Evolutionary conservation across 2,113 vertebrate genomes (phyloP).

Genomic region (Mus musculus): DNA sequence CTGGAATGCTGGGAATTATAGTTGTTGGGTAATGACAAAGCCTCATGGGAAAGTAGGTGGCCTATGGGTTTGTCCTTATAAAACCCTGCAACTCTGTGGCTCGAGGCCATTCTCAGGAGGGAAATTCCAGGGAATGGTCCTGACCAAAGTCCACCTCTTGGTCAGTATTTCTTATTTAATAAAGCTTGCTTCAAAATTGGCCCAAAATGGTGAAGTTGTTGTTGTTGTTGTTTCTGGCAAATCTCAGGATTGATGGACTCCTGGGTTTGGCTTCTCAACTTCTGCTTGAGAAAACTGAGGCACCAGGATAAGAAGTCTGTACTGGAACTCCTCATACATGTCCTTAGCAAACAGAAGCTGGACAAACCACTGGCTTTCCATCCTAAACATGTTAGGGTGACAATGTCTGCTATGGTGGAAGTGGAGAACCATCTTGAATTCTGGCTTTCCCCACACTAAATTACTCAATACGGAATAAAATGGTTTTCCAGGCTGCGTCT

Average conservation of each 20-base stretch:
- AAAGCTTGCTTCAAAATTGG: too few relatives aligned
- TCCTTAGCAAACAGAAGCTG: neutral
- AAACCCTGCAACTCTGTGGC: too few relatives aligned
- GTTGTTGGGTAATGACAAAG: too few relatives aligned
- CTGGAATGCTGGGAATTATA: too few relatives aligned
- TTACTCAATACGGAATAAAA: neutral
- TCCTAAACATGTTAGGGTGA: neutral
- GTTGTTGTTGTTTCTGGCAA: too few relatives aligned
- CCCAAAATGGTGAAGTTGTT: too few relatives aligned
- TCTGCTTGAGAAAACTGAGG: neutral
- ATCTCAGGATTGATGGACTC: neutral
- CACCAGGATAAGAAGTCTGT: neutral
- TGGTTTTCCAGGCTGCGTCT: neutral
- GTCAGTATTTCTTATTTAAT: too few relatives aligned
- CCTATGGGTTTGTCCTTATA: too few relatives aligned
- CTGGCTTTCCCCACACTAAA: neutral
- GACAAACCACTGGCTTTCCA: slow-evolving; percentile 12
- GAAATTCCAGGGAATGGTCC: too few relatives aligned
- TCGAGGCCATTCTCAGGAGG: too few relatives aligned
- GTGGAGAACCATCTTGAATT: neutral
- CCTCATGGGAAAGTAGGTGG: too few relatives aligned
- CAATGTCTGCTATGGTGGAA: neutral
- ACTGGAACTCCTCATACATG: neutral
- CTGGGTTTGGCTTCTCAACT: neutral
- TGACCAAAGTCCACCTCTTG: too few relatives aligned